Evolutionary conservation across 2,888 invertebrate species (phyloP).

Genomic region (Epinotia ramella): DNA sequence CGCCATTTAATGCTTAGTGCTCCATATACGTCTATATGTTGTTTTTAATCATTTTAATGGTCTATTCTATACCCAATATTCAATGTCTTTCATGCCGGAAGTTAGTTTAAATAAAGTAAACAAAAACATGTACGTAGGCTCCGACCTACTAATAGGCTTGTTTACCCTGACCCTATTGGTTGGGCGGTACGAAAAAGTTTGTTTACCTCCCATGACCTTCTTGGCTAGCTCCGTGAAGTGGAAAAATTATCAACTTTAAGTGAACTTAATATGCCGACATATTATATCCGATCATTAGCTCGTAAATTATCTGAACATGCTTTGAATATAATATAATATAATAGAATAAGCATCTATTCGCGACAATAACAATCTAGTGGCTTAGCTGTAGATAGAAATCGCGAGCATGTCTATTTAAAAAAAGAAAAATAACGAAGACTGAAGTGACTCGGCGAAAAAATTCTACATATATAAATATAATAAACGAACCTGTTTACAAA

Average conservation of each 20-base stretch:
- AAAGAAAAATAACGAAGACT: no score
- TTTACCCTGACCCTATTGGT: constrained; percentile 35
- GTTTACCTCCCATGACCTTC: constrained; percentile 35
- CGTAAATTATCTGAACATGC: neutral
- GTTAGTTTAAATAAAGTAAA: constrained; percentile 31
- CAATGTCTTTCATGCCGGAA: constrained; percentile 22
- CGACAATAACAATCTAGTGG: no score
- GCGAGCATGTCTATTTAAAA: no score
- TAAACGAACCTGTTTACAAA: no score
- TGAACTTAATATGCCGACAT: neutral
- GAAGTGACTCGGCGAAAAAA: no score
- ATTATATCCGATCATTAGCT: neutral
- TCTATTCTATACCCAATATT: neutral
- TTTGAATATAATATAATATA: no score
- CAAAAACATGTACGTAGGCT: constrained; percentile 12
- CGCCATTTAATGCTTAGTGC: no score
- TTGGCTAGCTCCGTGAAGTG: constrained; percentile 20
- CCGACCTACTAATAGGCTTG: constrained; percentile 30
- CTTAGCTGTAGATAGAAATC: no score
- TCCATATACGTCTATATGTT: no score
- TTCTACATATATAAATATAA: no score
- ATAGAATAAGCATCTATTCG: no score
- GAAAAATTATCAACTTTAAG: constrained; percentile 25
- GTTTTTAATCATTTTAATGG: no score
- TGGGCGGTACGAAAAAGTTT: constrained; percentile 31